phyloP scores from a whole-genome alignment of 2,888 invertebrate genomes.

The Tillus elongatus region DNA sequence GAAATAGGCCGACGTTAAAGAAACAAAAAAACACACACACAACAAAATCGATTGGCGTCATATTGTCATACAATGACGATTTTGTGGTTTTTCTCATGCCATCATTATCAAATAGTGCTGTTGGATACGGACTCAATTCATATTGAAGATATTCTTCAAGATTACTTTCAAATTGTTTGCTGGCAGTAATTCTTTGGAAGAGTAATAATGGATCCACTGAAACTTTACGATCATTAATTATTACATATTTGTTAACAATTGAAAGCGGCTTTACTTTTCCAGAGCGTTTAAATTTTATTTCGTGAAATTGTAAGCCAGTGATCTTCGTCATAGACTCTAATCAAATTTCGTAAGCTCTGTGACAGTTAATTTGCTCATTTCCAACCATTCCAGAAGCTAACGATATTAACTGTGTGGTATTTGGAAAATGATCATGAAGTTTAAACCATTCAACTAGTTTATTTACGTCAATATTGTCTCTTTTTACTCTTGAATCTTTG shows the following conservation, averaged over 20 bases:
- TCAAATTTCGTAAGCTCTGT: conserved; percentile 20
- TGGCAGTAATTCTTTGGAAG: conserved; percentile 21
- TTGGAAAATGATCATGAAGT: conserved; percentile 19
- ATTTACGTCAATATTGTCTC: conserved; percentile 20
- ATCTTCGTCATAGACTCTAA: conserved; percentile 19
- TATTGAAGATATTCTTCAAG: conserved; percentile 20
- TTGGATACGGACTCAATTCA: conserved; percentile 20
- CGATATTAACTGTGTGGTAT: conserved; percentile 19
- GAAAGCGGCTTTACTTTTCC: conserved; percentile 25
- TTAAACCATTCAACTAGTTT: conserved; percentile 22
- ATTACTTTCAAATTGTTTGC: conserved; percentile 20
- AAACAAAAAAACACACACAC: too few species aligned
- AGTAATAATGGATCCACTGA: conserved; percentile 19
- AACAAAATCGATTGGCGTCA: conserved; percentile 11
- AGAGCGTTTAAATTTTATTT: conserved; percentile 27
- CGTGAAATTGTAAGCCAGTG: conserved; percentile 16
- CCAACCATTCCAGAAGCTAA: conserved; percentile 26
- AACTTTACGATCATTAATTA: conserved; percentile 19
- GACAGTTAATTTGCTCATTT: conserved; percentile 23
- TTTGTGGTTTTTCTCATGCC: conserved; percentile 24
- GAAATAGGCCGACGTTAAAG: too few species aligned
- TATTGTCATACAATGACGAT: conserved; percentile 22
- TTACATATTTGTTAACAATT: conserved; percentile 18
- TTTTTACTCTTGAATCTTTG: conserved; percentile 16
- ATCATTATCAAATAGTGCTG: conserved; percentile 18